Base-by-base conservation (phyloP, 1,140 invertebrate species). In the Hycleus phaleratus region DNA sequence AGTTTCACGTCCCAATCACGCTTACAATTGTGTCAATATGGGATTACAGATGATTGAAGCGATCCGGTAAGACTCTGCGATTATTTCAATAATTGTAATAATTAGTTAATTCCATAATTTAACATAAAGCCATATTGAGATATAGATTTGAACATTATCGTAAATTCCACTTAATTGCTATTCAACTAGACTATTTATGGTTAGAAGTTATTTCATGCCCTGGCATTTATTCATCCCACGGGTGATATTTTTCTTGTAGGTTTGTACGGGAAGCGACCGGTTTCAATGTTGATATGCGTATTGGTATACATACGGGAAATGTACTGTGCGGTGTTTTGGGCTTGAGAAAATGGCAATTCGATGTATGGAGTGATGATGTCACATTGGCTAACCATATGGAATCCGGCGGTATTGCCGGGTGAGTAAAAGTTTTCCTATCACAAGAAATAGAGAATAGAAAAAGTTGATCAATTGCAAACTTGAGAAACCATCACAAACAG, bases 361-460 rank as follows among this genome's bases (percentile, higher is more conserved):
- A 98, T 77, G 93, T 98, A 39, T 98, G 95, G 93, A 95, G 92
- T 64, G 91, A 96, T 78, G 95, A 98, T 75, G 95, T 97, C 68
- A 96, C 93, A 12, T 79, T 97, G 4, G 96, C 96, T 47, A 97
- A 97, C 79, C 89, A 95, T 69, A 96, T 98, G 94, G 96, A 98
- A 77, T 92, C 93, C 43, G 91, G 91, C 10, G 95, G 95, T 49
- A 82, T 94, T 46, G 91, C 95, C 7, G 94, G 95, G 93, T 96
- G 75, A 83, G 82, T 51, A 40, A 57, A 52, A 46, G 18, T 18
- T 18, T 18, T 18, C 18, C 18, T 18, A 18, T 2, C 1, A 18
- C 18, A 18, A 18, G 18, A 18, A 18, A 18, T 18, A 18, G 1
- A 18, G 18, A 18, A 18, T 18, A 18, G 18, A 18, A 18, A 18